phyloP scores from a whole-genome alignment of 2,113 vertebrate species.

The Balaenoptera acutorostrata region DNA sequence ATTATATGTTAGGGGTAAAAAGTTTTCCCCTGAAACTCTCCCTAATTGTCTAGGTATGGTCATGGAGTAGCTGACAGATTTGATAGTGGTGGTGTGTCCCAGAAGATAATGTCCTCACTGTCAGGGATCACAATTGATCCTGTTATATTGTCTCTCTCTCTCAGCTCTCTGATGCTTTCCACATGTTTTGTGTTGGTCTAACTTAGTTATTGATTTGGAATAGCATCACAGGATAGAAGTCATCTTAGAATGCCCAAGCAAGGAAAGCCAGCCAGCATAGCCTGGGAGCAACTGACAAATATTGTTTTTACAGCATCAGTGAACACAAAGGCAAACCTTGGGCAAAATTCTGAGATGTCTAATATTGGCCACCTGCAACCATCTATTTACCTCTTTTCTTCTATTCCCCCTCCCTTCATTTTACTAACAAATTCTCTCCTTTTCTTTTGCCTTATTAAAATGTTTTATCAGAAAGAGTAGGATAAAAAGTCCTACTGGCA shows the following conservation, averaged over 20 bases:
- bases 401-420: neutral
- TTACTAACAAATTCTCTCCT: fast-evolving
- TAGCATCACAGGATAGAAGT: neutral
- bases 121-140: neutral
- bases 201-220: slow-evolving; percentile 9
- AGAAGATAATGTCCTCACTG: neutral
- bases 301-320: neutral
- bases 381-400: neutral
- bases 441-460: neutral
- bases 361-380: neutral
- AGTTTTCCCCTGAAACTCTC: neutral
- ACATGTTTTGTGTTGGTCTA: neutral
- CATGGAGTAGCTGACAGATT: neutral
- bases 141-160: neutral
- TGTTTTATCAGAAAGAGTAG: neutral
- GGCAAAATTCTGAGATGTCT: neutral
- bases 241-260: neutral
- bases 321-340: neutral
- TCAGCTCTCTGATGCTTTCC: neutral
- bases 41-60: too few species aligned
- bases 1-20: neutral
- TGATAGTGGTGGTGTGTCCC: neutral
- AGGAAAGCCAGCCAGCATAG: neutral
- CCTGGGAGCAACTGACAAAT: neutral
- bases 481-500: neutral